Percentiles rank a stretch among this genome's conserved stretches.
Conservation (phyloP, 1,140 invertebrate species). For the Psix sp. region DNA sequence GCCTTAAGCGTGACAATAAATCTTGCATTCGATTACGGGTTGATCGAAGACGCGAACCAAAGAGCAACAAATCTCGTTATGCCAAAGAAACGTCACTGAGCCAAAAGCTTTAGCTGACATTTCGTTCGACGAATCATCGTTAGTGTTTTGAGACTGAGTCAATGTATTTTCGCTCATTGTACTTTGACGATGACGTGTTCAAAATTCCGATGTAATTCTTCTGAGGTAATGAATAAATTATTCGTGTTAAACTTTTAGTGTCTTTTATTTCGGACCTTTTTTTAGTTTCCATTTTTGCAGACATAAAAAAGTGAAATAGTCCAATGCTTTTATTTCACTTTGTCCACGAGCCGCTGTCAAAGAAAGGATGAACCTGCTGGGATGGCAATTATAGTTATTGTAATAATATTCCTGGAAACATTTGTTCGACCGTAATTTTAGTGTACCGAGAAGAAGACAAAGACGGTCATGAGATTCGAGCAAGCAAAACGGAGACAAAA, state of each 20-base stretch:
- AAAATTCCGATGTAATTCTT: too few relatives aligned
- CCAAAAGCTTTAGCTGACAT: too few relatives aligned
- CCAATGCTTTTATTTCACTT: too few relatives aligned
- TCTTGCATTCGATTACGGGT: conserved; percentile 41
- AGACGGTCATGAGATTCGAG: conserved; percentile 49
- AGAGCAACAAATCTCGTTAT: conserved; percentile 18
- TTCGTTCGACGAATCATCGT: neutral
- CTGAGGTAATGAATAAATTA: too few relatives aligned
- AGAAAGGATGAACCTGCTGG: conserved; percentile 9
- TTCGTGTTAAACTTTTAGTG: too few relatives aligned
- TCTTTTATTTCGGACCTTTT: too few relatives aligned
- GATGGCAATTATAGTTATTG: conserved; percentile 69
- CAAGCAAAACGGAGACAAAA: conserved; percentile 52
- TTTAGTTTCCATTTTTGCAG: too few relatives aligned
- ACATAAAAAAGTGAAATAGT: neutral
- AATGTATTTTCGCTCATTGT: neutral
- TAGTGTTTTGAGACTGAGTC: neutral
- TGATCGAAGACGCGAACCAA: conserved; percentile 16
- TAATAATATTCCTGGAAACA: conserved; percentile 66
- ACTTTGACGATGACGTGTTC: neutral
- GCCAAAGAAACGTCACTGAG: conserved; percentile 13
- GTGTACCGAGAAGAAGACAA: conserved; percentile 66
- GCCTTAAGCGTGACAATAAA: conserved; percentile 59
- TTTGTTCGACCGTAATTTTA: conserved; percentile 66
- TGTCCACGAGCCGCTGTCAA: too few relatives aligned